Evolutionary conservation across 1,140 invertebrate genomes (phyloP).

Genomic region (Cardiocondyla obscurior): DNA sequence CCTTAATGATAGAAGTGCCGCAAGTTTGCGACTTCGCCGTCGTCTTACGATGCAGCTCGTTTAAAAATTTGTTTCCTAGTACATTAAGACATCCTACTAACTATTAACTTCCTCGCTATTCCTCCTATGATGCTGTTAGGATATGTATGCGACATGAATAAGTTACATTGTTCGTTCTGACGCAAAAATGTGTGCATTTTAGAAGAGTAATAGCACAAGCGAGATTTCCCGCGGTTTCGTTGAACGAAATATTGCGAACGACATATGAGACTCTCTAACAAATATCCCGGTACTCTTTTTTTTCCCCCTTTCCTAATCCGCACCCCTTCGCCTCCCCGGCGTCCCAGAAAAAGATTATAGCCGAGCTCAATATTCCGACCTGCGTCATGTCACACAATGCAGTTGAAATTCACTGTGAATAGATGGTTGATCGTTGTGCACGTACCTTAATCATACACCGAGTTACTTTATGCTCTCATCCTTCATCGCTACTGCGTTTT

Average conservation of each 20-base stretch:
- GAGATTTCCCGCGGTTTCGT: background rate
- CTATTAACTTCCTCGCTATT: slow-evolving; percentile 41
- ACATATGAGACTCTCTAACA: slow-evolving; percentile 22
- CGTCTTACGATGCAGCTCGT: slow-evolving; percentile 33
- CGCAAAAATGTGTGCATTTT: background rate
- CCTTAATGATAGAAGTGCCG: slow-evolving; percentile 51
- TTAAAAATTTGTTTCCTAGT: slow-evolving; percentile 46
- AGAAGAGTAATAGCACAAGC: background rate
- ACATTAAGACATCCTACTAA: slow-evolving; percentile 38
- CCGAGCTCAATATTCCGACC: slow-evolving; percentile 63
- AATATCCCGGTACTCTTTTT: slow-evolving; percentile 12
- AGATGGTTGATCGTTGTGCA: no score
- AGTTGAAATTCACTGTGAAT: no score
- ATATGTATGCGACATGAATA: slow-evolving; percentile 7
- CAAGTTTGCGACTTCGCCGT: slow-evolving; percentile 44
- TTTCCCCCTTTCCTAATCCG: slow-evolving; percentile 28
- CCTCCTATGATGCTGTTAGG: background rate
- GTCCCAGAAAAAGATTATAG: slow-evolving; percentile 58
- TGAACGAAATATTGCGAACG: background rate
- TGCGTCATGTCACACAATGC: slow-evolving; percentile 57
- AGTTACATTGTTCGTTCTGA: background rate
- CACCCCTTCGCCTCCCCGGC: slow-evolving; percentile 21
- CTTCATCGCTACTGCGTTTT: no score
- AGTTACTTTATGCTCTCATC: no score
- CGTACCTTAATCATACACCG: no score